Evolutionary conservation across 2,888 invertebrate species (phyloP), one percentile per base, ranked within the genome.

Genomic region (Galeruca laticollis): DNA sequence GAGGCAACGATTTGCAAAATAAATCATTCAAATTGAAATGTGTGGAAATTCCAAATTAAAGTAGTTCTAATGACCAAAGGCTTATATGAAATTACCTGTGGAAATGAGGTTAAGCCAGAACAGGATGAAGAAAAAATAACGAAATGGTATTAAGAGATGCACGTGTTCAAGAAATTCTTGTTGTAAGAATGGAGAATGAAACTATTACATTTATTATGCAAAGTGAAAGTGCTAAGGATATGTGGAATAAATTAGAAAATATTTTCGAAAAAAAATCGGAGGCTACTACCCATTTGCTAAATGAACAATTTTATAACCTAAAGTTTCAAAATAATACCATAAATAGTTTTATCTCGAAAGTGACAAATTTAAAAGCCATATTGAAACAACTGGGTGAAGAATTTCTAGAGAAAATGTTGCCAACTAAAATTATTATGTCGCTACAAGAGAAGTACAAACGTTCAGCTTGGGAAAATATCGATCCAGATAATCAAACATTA

Each of bases 301-400:
- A 64, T 20, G n/a, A 43, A 60, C 68, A 70, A 21, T 70, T 70
- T 20, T 69, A n/a, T n/a, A n/a, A n/a, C n/a, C n/a, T n/a, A n/a
- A n/a, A n/a, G n/a, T n/a, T n/a, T n/a, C n/a, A 68, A 65, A 51
- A 65, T 40, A 68, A 69, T 11, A 57, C 20, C 4, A 35, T 65
- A 20, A 69, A 57, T 9, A 61, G 59, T 51, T 70, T 67, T 40
- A 63, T 51, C 5, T 15, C 3, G n/a, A n/a, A 13, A n/a, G 43
- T n/a, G 1, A 5, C 43, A 13, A 43, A n/a, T 15, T 3, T n/a
- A 0, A n/a, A n/a, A 43, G 6, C 15, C 5, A 43, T 3, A 15
- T n/a, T n/a, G 6, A 15, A 43, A 18, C 37, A 37, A 37, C 5
- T 37, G 13, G 43, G 43, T 43, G 2, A n/a, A 43, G n/a, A 43